Evolutionary conservation across 2,113 vertebrate species (phyloP), one percentile per base, ranked within the genome.

Genomic region (Plecturocebus donacophilus): DNA sequence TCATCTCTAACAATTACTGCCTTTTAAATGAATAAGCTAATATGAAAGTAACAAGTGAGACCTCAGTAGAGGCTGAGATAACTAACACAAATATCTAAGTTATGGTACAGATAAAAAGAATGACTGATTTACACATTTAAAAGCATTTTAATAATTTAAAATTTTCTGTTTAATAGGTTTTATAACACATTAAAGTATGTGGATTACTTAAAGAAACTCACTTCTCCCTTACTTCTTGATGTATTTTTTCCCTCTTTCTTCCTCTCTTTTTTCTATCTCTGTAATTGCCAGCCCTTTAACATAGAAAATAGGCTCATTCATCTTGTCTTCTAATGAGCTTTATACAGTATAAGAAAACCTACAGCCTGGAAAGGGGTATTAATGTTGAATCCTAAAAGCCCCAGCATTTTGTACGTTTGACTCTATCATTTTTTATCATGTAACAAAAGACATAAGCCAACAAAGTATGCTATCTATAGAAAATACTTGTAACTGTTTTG

Each of bases 391-490:
- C 98, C 96, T 92, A 92, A 98, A 98, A 98, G 96, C 88, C 47
- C 11, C 17, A 90, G 93, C 56, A 66, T 98, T 98, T 98, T 98
- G 86, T 97, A 90, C 96, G 98, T 97, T 94, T 97, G 97, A 97
- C 94, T 98, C 97, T 42, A 30, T 93, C 91, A 70, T 97, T 97
- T 98, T 98, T 96, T 97, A 95, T 97, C 91, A 91, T 79, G 66
- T 96, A 98, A 97, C 92, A 98, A 98, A 98, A 98, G 97, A 96
- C 86, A 97, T 96, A 98, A 97, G 85, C 91, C 95, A 98, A 98
- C 97, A 97, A 97, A 97, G 95, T 54, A 13, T 96, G 93, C 45
- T 76, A 40, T 42, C 79, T 96, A 90, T 87, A 98, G 97, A 98
- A 98, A 98, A 97, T 97, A 90, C 95, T 94, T 93, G 30, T 96